Evolutionary conservation across 2,797 vertebrate genomes (phyloP).

Genomic region (Platyrinchus mystaceus): DNA sequence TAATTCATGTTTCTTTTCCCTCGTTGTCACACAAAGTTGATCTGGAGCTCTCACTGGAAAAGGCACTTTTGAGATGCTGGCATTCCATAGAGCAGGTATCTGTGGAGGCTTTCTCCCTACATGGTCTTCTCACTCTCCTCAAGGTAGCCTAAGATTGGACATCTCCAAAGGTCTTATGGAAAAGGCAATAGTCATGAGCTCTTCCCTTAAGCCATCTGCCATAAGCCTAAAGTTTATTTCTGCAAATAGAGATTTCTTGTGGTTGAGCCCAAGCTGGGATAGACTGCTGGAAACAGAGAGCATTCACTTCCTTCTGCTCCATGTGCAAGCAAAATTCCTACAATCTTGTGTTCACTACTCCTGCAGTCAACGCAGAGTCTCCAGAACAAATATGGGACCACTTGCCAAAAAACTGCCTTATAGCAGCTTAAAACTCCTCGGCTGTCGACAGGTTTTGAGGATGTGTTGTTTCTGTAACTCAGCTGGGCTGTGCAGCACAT

Average conservation of each 20-base stretch:
- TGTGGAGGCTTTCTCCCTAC: not conserved
- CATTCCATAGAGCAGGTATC: not conserved
- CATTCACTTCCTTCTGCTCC: not conserved
- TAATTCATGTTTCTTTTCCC: not conserved
- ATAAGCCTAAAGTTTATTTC: not conserved
- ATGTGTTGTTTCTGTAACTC: conserved; percentile 1
- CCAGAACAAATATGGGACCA: conserved; percentile 12
- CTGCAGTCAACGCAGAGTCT: not conserved
- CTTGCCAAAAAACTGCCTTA: conserved; percentile 6
- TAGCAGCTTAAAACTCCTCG: not conserved
- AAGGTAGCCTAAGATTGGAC: not conserved
- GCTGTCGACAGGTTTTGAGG: not conserved
- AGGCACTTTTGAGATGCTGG: not conserved
- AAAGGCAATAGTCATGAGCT: not conserved
- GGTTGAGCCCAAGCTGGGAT: not conserved
- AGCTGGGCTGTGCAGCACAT: not conserved
- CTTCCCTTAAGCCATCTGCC: not conserved
- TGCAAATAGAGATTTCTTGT: not conserved
- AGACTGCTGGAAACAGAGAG: not conserved
- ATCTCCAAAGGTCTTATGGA: not conserved
- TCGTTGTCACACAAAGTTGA: accelerated
- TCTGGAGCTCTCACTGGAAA: not conserved
- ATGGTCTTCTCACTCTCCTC: not conserved
- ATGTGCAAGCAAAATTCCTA: not conserved
- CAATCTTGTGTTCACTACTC: not conserved